Percentiles rank a stretch among this genome's conserved stretches.
Conservation (phyloP, 1,140 invertebrate species). For the Latrodectus geometricus region DNA sequence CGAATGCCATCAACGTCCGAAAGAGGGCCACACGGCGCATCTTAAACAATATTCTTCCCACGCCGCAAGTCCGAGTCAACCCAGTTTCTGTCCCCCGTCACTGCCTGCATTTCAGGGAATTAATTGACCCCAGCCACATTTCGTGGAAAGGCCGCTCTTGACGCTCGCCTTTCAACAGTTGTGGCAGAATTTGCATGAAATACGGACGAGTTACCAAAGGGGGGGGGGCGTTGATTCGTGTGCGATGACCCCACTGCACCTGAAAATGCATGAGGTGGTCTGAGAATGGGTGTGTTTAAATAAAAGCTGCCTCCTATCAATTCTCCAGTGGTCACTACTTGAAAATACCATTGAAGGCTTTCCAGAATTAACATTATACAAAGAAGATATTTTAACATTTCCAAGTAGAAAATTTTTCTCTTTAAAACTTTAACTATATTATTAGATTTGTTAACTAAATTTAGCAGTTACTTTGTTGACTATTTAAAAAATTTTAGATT, state of each 20-base stretch:
- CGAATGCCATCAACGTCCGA: constrained; percentile 13
- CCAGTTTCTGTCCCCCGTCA: constrained; percentile 18
- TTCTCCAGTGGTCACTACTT: too few species aligned
- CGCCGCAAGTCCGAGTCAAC: constrained; percentile 38
- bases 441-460: too few species aligned
- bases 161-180: constrained; percentile 40
- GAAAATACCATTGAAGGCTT: too few species aligned
- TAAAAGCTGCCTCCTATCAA: not conserved
- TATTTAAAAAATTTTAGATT: too few species aligned
- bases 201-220: constrained; percentile 14
- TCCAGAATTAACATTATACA: too few species aligned
- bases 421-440: too few species aligned
- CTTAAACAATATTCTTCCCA: constrained; percentile 54
- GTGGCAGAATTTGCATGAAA: constrained; percentile 37
- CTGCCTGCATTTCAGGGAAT: constrained; percentile 27
- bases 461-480: too few species aligned
- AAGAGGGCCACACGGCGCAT: constrained; percentile 1
- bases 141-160: constrained; percentile 7
- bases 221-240: not conserved
- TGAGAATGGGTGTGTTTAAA: constrained; percentile 25
- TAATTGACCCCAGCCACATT: constrained; percentile 22
- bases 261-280: constrained; percentile 31
- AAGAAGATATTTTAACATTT: too few species aligned
- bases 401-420: too few species aligned
- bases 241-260: constrained; percentile 1